Evolutionary conservation across 2,888 invertebrate species (phyloP).

Genomic region (Bombylius discolor): DNA sequence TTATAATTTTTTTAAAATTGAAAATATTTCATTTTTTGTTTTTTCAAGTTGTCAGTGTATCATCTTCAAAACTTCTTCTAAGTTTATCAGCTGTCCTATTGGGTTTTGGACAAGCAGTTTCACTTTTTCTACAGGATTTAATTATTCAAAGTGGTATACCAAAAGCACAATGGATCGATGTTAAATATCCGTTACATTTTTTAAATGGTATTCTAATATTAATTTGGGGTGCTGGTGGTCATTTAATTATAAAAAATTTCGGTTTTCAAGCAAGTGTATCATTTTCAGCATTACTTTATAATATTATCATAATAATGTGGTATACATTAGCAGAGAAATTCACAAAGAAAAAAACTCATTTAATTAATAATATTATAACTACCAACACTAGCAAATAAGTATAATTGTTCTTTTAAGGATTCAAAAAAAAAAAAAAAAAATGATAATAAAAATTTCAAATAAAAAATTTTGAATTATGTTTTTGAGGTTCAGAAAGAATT

Average conservation of each 20-base stretch:
- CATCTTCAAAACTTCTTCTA: constrained; percentile 31
- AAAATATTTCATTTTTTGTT: not conserved
- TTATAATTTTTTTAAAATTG: not conserved
- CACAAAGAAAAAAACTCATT: not conserved
- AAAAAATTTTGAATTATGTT: too few species aligned
- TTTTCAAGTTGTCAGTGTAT: constrained; percentile 30
- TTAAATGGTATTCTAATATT: constrained; percentile 32
- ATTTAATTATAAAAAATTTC: constrained; percentile 29
- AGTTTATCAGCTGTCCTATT: constrained; percentile 33
- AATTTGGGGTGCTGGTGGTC: constrained; percentile 30
- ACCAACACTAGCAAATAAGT: too few species aligned
- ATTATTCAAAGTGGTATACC: constrained; percentile 33
- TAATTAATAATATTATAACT: too few species aligned
- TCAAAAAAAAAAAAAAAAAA: too few species aligned
- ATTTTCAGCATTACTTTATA: constrained; percentile 27
- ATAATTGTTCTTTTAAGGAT: too few species aligned
- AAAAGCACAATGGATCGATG: constrained; percentile 31
- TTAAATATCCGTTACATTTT: constrained; percentile 30
- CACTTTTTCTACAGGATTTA: constrained; percentile 31
- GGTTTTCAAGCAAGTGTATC: constrained; percentile 32
- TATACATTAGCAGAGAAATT: constrained; percentile 5
- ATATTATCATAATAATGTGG: constrained; percentile 27
- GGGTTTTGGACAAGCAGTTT: constrained; percentile 35
- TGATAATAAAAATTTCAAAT: too few species aligned
- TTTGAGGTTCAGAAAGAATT: too few species aligned